Evolutionary conservation across 2,113 vertebrate species (phyloP), one percentile per base, ranked within the genome.

Genomic region (Callithrix jacchus): DNA sequence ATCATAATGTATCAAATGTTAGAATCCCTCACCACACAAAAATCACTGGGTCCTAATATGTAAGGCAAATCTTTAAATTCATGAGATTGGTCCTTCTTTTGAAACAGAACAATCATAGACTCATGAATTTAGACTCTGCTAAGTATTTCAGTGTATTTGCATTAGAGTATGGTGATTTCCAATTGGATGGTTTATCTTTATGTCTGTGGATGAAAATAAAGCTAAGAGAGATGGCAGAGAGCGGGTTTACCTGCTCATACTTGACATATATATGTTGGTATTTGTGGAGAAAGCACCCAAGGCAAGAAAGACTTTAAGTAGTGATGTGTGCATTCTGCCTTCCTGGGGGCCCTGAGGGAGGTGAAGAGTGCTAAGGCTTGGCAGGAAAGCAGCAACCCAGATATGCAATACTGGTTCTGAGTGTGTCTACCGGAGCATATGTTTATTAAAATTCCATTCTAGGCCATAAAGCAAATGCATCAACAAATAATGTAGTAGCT

Each of bases 391-490:
- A 86, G 61, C 58, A 89, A 52, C 49, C 8, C 30, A 74, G 58
- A 71, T 30, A 68, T 61, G 68, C 92, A 87, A 79, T 32, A 20
- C 20, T 35, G 1, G 58, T 74, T 93, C 56, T 61, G 61, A 95
- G 86, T 61, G 83, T 94, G 83, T 91, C 77, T 89, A 70, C 11
- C 23, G 32, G 92, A 94, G 92, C 79, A 89, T 85, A 95, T 45
- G 80, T 74, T 70, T 79, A 97, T 96, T 88, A 91, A 95, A 97
- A 94, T 32, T 21, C 68, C 58, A 42, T 40, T 88, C 94, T 80
- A 89, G 77, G 47, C 79, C 68, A 37, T 21, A 96, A 73, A 81
- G 66, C 25, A 91, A 93, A 89, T 12, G 20, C 73, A 82, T 80
- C 76, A 21, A 45, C 40, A 90, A 93, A 93, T 49, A 90, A 93